A percentile compares a stretch with the other conserved stretches of the same genome.
Evolutionary conservation across 2,113 vertebrate species (phyloP).

Genomic region (Campylomormyrus tamandua): DNA sequence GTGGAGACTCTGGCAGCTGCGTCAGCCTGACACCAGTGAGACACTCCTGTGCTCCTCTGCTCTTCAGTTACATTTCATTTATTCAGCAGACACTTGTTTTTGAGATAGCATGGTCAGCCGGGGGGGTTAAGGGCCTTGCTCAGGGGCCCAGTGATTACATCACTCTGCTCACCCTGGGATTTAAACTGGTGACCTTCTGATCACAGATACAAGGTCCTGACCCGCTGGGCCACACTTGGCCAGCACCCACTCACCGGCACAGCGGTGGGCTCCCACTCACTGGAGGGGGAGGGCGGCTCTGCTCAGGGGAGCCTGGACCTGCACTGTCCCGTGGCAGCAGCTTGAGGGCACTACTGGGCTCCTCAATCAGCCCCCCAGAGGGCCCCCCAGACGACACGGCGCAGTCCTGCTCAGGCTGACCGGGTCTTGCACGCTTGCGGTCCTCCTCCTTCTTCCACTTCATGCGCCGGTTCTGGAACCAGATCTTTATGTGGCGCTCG

Average conservation of each 20-base stretch:
- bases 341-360: constrained; percentile 35
- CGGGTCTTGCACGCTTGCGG: constrained; percentile 65
- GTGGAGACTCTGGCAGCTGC: neutral
- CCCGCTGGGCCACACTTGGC: neutral
- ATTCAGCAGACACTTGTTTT: neutral
- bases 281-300: constrained; percentile 32
- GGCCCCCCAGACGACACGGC: constrained; percentile 68
- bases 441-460: constrained; percentile 98
- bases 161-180: neutral
- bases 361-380: constrained; percentile 62
- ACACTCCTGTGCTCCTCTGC: neutral
- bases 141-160: neutral
- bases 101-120: neutral
- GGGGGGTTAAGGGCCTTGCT: neutral
- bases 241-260: neutral
- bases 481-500: constrained; percentile 94
- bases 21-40: neutral
- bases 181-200: neutral
- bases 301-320: constrained; percentile 58
- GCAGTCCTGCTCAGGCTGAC: constrained; percentile 84
- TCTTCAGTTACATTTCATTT: neutral
- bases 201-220: neutral
- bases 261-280: constrained; percentile 44
- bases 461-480: constrained; percentile 92
- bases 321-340: constrained; percentile 46